Conservation (phyloP, 2,888 invertebrate genomes). For the Agrotis exclamationis region DNA sequence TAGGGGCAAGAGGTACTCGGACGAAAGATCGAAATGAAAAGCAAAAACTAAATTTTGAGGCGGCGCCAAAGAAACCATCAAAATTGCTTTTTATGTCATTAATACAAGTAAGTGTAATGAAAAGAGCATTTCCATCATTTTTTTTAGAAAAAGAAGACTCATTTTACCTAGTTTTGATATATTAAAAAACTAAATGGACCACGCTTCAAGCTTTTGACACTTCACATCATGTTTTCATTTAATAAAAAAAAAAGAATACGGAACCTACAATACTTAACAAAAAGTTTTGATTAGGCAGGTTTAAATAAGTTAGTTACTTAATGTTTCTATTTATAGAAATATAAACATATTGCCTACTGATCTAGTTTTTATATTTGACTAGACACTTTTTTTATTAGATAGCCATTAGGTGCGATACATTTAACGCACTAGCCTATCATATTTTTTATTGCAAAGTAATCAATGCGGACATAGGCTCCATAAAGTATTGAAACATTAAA, state of each 20-base stretch:
- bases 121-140: no score
- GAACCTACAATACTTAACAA: background rate
- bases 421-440: background rate
- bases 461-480: conserved; percentile 46
- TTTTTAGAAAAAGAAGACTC: no score
- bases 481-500: conserved; percentile 30
- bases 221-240: no score
- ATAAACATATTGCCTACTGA: background rate
- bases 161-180: no score
- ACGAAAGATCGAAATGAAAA: no score
- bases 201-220: background rate
- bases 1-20: no score
- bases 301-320: background rate
- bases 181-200: background rate
- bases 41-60: no score
- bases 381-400: no score
- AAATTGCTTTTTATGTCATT: no score
- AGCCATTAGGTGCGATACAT: background rate
- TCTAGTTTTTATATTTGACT: conserved; percentile 4
- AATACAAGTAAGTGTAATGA: no score
- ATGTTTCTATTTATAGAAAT: background rate
- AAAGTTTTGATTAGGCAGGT: background rate
- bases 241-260: conserved; percentile 1
- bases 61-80: no score
- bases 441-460: conserved; percentile 32